These are phyloP conservation scores for Camptogramma bilineatum DNA, from an alignment of 2,888 invertebrate species.

Conservation along the genomic window DNA sequence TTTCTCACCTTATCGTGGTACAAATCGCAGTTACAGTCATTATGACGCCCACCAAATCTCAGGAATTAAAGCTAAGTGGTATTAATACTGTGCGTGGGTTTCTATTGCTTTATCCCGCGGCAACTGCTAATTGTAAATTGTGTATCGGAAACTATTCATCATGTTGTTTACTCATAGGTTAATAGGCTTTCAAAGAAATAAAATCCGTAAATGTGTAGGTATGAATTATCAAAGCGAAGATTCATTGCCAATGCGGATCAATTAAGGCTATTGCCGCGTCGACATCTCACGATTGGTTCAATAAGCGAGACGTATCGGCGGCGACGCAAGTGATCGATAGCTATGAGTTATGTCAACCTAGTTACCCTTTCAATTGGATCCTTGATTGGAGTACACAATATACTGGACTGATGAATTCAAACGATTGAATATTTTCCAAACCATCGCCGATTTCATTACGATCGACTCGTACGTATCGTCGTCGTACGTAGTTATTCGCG, in stretches of 20 bases:
- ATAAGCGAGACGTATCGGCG: slow-evolving; percentile 75
- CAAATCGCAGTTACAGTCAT: not conserved
- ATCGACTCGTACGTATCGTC: no score
- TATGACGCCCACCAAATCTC: not conserved
- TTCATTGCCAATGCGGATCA: slow-evolving; percentile 77
- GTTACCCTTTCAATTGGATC: slow-evolving; percentile 83
- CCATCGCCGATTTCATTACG: slow-evolving; percentile 44
- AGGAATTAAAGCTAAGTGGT: slow-evolving; percentile 2
- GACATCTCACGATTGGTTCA: slow-evolving; percentile 61
- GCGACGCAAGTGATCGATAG: slow-evolving; percentile 76
- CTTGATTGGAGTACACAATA: slow-evolving; percentile 79
- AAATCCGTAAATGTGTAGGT: not conserved
- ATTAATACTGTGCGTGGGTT: slow-evolving; percentile 16
- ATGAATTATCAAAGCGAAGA: slow-evolving; percentile 57
- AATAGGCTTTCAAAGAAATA: slow-evolving; percentile 48
- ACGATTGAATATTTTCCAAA: slow-evolving; percentile 72
- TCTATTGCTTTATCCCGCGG: slow-evolving; percentile 39
- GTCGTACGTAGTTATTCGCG: slow-evolving; percentile 53
- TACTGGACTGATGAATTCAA: slow-evolving; percentile 76
- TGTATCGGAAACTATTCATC: slow-evolving; percentile 41
- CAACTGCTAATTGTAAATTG: slow-evolving; percentile 65
- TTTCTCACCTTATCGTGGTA: not conserved
- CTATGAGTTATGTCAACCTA: slow-evolving; percentile 79
- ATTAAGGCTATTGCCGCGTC: slow-evolving; percentile 81
- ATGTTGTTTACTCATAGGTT: slow-evolving; percentile 46